Base-by-base conservation (phyloP, 2,797 vertebrate species). In the Rhabdomys pumilio region DNA sequence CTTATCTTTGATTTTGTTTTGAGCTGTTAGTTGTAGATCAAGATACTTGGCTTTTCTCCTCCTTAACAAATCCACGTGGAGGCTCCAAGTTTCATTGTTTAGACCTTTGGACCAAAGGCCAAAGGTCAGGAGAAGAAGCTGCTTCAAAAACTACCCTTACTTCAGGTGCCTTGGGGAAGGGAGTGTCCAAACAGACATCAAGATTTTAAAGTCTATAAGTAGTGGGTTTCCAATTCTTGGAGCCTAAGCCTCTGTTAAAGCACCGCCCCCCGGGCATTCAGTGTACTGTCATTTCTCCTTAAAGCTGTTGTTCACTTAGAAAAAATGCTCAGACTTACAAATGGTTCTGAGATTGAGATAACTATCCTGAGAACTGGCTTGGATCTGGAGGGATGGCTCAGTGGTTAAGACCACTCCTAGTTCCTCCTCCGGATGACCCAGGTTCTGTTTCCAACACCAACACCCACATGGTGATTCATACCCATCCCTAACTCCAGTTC, bases 161-260 rank as follows among this genome's bases (percentile, higher is more conserved):
- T 89, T 7, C 9, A 73, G 84, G 85, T 88, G 85, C 89, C 93
- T 86, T 65, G 67, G 83, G 93, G 90, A 92, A 57, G 61, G 95
- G 73, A 69, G 80, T 57, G 4, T 95, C 76, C 75, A 1, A 53
- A 13, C 9, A 17, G 65, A 72, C 14, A 0, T 24, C 63, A 90
- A 80, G 83, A 79, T 85, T 97, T 93, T 76, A 15, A 93, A 96
- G 83, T 94, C 76, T 93, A 81, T 94, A 81, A 88, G 90, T 97
- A 90, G 95, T 96, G 72, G 22, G 82, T 96, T 90, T 83, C 89
- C 31, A 92, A 50, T 85, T 90, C 85, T 90, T 80, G 44, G 20
- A 69, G 65, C 44, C 88, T 69, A 93, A 89, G 83, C 65, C 22
- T 76, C 82, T 69, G 26, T 87, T 93, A 55, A 8, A n/a, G 44